These are phyloP conservation scores for Eupithecia exiguata DNA, from an alignment of 2,888 invertebrate species.

Conservation along the genomic window DNA sequence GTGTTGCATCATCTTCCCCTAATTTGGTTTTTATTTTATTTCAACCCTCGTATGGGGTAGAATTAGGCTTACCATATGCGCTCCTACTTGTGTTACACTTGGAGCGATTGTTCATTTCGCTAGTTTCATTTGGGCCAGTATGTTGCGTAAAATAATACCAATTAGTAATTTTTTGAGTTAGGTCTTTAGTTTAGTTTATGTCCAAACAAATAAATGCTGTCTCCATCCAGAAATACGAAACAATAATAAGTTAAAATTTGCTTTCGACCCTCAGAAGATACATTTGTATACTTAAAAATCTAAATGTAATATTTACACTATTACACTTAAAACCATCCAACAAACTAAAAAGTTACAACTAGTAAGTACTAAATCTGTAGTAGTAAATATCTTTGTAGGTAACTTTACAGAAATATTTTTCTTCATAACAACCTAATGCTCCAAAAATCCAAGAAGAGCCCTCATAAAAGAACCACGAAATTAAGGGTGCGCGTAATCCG, in stretches of 20 bases:
- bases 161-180: background rate
- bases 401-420: background rate
- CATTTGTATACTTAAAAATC: background rate
- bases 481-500: conserved; percentile 71
- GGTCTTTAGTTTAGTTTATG: background rate
- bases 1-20: conserved; percentile 82
- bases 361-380: background rate
- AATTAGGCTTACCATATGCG: conserved; percentile 84
- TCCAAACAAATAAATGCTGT: background rate
- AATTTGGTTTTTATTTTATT: conserved; percentile 82
- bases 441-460: conserved; percentile 38
- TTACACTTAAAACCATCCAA: too few relatives aligned
- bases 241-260: background rate
- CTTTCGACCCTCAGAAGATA: background rate
- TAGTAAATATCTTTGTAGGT: background rate
- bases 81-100: conserved; percentile 77
- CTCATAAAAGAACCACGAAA: conserved; percentile 54
- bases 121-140: conserved; percentile 46
- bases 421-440: background rate
- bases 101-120: conserved; percentile 72
- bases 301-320: background rate
- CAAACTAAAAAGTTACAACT: background rate
- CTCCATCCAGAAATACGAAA: background rate
- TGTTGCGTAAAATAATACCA: conserved; percentile 23
- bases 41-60: conserved; percentile 72